Evolutionary conservation across 2,888 invertebrate species (phyloP), one percentile per base, ranked within the genome.

Genomic region (Volucella inflata): DNA sequence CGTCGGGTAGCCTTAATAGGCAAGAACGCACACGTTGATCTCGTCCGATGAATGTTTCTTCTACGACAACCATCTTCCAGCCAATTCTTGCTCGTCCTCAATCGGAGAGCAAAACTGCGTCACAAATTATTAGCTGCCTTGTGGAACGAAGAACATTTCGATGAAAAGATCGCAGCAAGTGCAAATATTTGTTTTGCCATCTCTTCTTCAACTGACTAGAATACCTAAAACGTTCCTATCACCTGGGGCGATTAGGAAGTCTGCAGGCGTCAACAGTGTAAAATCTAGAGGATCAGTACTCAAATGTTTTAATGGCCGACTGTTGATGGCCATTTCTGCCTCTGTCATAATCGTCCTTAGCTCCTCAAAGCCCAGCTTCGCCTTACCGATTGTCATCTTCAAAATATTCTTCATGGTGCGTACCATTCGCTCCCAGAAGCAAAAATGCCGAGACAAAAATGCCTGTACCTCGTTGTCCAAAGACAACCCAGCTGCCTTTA

Each of bases 31-130:
- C 53, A 11, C 53, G 53, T 16, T 53, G 16, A 53, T 53, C 17
- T 10, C 53, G 53, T 53, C 53, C 53, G 8, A 16, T 1, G 53
- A 53, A 53, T 53, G 21, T 53, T 8, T 53, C 53, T 53, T 53
- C 21, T 53, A 21, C 17, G 16, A 53, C 16, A 10, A 4, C 53
- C 53, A 53, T 53, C 17, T 16, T 17, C 53, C 53, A 14, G 17
- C 53, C 53, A 53, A 53, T 53, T 53, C 21, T 53, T 17, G 53
- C 17, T 53, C 53, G 17, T 53, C 17, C 8, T 53, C 1, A 21
- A 21, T 53, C 53, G 14, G 51, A 17, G 3, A 17, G 53, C 21
- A 17, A 8, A 16, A 51, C 8, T 51, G 6, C 51, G 8, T 51
- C 16, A 16, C n/a, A 14, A 8, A 16, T 16, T 51, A 17, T 8